Evolutionary conservation across 2,113 vertebrate genomes (phyloP), one percentile per base, ranked within the genome.

Genomic region (Lepus americanus): DNA sequence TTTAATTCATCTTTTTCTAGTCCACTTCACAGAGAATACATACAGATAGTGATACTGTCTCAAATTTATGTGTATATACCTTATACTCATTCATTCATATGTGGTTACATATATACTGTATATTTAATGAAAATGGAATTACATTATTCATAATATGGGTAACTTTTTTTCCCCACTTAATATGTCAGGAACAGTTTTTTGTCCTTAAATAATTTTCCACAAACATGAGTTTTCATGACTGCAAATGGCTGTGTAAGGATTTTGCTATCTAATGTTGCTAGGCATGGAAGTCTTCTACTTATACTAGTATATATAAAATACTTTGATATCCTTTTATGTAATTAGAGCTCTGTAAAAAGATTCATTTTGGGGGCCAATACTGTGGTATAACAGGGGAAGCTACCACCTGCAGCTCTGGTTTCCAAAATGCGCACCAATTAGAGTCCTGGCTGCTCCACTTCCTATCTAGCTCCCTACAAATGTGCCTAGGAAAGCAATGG

Each of bases 261-360:
- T 95, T 96, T 66, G 36, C 78, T 82, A 84, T 64, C 39, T 55
- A 79, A 67, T 66, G 8, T 36, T 77, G 6, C 94, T 97, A 90
- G 72, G 29, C 69, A 82, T 92, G 81, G 94, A 74, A 13, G 22
- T 90, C 67, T 88, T 81, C 36, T 90, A 11, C 93, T 88, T 95
- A 83, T 49, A 91, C 69, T 88, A 78, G 27, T 91, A 59, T 63
- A 59, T 64, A 92, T 79, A 88, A 95, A 83, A 44, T 70, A 53
- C 49, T 90, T 92, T 94, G 36, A 77, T 14, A 86, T 93, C 19
- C 31, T 89, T 76, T 31, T 92, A 31, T 96, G 9, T 88, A 81
- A 86, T 81, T 88, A 90, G 61, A 90, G 23, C 19, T 86, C 73
- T 96, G 27, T 94, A 88, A 96, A 96, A 96, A 80, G 39, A 86